Evolutionary conservation across 2,113 vertebrate genomes (phyloP).

Genomic region (Pan paniscus): DNA sequence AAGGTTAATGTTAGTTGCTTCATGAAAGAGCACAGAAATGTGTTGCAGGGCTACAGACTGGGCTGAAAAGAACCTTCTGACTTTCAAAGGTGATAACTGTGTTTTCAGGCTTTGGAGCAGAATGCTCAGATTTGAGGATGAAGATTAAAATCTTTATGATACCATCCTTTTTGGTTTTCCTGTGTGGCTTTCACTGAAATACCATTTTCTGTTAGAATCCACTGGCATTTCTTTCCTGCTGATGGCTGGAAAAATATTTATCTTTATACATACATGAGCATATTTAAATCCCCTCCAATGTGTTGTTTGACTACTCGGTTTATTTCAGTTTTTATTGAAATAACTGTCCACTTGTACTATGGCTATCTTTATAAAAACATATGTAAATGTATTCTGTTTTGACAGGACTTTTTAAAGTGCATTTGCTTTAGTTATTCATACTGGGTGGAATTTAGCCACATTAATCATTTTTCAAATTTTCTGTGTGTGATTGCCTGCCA

Average conservation of each 20-base stretch:
- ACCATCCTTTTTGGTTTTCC: neutral
- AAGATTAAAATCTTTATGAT: neutral
- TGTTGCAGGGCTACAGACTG: neutral
- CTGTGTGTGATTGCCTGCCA: slow-evolving; percentile 11
- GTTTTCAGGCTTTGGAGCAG: neutral
- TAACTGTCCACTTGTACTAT: neutral
- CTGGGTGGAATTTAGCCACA: neutral
- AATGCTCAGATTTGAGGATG: neutral
- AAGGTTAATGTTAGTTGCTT: neutral
- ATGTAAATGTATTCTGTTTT: neutral
- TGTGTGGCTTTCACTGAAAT: neutral
- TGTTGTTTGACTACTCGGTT: neutral
- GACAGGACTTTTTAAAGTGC: neutral
- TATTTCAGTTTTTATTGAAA: neutral
- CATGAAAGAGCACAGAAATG: neutral
- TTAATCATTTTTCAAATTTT: slow-evolving; percentile 3
- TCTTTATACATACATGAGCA: neutral
- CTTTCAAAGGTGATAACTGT: neutral
- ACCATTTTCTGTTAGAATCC: neutral
- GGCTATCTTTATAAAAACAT: neutral
- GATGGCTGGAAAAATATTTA: neutral
- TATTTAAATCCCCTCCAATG: neutral
- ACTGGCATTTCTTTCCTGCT: neutral
- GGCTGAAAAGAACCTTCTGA: neutral
- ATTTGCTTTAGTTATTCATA: neutral